phyloP scores from a whole-genome alignment of 2,888 invertebrate species.

The Orthosia gothica region DNA sequence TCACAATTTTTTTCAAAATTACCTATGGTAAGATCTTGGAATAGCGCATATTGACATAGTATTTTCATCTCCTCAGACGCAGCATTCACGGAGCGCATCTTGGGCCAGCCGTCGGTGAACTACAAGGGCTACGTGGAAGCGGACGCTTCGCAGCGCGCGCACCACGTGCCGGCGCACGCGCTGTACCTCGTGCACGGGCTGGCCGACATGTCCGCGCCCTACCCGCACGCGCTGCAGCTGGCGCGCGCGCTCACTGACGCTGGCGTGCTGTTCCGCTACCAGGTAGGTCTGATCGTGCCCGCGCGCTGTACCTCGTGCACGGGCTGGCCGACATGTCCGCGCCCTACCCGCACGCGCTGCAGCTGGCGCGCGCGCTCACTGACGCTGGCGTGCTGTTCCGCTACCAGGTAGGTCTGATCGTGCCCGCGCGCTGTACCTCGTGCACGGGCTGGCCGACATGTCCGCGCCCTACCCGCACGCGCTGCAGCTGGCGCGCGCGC shows the following conservation, averaged over 20 bases:
- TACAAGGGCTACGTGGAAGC: constrained; percentile 98
- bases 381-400: no score
- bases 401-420: no score
- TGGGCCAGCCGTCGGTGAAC: constrained; percentile 97
- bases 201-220: constrained; percentile 98
- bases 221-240: constrained; percentile 97
- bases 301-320: constrained; percentile 97
- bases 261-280: constrained; percentile 97
- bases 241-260: constrained; percentile 97
- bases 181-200: constrained; percentile 98
- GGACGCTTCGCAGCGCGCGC: constrained; percentile 97
- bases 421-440: no score
- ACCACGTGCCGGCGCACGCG: constrained; percentile 96
- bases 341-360: constrained; percentile 85
- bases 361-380: no score
- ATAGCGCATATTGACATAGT: neutral
- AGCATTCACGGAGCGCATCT: constrained; percentile 98
- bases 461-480: no score
- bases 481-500: no score
- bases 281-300: constrained; percentile 95
- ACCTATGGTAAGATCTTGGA: neutral
- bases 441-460: no score
- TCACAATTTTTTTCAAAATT: no score
- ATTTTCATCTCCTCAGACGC: constrained; percentile 93
- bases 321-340: constrained; percentile 98